Evolutionary conservation across 2,888 invertebrate genomes (phyloP).

Genomic region (Pachydiplax longipennis): DNA sequence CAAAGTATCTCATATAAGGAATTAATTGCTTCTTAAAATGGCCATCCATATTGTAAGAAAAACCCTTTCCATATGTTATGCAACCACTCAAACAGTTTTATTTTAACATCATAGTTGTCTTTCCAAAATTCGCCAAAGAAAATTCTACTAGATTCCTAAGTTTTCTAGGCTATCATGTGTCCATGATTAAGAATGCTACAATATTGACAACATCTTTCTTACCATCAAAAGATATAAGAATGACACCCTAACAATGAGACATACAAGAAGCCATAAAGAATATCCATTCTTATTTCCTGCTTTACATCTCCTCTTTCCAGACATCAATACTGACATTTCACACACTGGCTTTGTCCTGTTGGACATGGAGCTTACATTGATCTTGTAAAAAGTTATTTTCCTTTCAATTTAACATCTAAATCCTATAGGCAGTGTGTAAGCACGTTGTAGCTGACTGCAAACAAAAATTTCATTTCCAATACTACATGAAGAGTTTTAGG

Average conservation of each 20-base stretch:
- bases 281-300: not conserved
- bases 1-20: not conserved
- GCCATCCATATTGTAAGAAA: not conserved
- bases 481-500: not conserved
- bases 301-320: not conserved
- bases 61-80: not conserved
- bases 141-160: not conserved
- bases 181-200: not conserved
- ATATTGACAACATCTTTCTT: conserved; percentile 6
- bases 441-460: not conserved
- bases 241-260: conserved; percentile 27
- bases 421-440: not conserved
- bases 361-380: not conserved
- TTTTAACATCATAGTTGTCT: not conserved
- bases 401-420: not conserved
- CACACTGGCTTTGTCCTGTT: not conserved
- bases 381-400: not conserved
- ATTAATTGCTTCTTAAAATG: not conserved
- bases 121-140: not conserved
- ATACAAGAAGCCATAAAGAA: not conserved
- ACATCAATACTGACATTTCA: not conserved
- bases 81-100: not conserved
- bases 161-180: not conserved
- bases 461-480: not conserved
- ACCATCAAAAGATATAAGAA: not conserved